A percentile compares a stretch with the other conserved stretches of the same genome.
Evolutionary conservation across 2,888 invertebrate species (phyloP).

Genomic region (Agrypnus murinus): DNA sequence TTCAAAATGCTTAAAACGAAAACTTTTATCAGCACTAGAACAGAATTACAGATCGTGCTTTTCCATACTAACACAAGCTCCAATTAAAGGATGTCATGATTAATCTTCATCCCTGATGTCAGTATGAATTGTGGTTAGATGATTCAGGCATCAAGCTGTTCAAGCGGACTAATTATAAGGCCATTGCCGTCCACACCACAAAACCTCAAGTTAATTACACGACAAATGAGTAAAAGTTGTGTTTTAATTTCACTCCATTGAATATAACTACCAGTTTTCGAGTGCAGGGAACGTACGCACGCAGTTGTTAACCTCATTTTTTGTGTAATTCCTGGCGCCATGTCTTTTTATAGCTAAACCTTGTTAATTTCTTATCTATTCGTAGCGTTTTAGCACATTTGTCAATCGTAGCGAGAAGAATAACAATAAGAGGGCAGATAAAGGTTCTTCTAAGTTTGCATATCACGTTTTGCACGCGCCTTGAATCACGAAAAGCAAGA

Average conservation of each 20-base stretch:
- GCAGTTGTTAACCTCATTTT: slow-evolving; percentile 10
- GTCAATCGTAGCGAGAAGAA: slow-evolving; percentile 67
- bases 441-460: slow-evolving; percentile 65
- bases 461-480: slow-evolving; percentile 61
- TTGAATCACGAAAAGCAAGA: slow-evolving; percentile 59
- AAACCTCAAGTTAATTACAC: slow-evolving; percentile 30
- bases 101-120: slow-evolving; percentile 51
- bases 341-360: background rate
- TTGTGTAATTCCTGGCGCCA: slow-evolving; percentile 10
- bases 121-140: slow-evolving; percentile 38
- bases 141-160: slow-evolving; percentile 29
- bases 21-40: background rate
- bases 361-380: slow-evolving; percentile 65
- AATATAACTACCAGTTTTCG: slow-evolving; percentile 12
- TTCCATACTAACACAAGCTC: slow-evolving; percentile 46
- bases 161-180: slow-evolving; percentile 35
- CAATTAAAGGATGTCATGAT: slow-evolving; percentile 54
- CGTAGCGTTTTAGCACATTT: slow-evolving; percentile 65
- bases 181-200: slow-evolving; percentile 32
- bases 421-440: slow-evolving; percentile 65
- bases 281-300: background rate
- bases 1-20: slow-evolving; percentile 2
- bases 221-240: slow-evolving; percentile 28
- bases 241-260: slow-evolving; percentile 18
- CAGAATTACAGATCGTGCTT: slow-evolving; percentile 25